Base-by-base conservation (phyloP, 2,888 invertebrate genomes). In the Lottia scabra region DNA sequence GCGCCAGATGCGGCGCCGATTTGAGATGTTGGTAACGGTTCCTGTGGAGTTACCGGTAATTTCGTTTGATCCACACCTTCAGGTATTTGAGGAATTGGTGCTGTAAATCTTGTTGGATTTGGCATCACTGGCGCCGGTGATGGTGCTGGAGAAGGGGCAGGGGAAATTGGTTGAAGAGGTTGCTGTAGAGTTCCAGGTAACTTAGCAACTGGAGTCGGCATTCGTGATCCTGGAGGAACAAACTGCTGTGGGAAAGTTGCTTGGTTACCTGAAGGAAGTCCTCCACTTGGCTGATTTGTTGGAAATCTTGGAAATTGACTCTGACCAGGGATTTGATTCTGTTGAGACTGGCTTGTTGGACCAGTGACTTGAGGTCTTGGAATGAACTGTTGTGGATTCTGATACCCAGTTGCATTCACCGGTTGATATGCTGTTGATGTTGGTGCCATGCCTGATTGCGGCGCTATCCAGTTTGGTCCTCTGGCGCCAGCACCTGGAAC, bases 121-220 rank as follows among this genome's bases (percentile, higher is more conserved):
- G 68, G 65, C 16, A 43, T 26, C 67, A 77, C 19, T 67, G 77
- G 16, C 46, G 65, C 13, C 13, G 23, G 19, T 70, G 71, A 5
- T 70, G 67, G 30, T n/a, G 65, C 19, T 13, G 46, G 82, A 65
- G 77, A 15, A 63, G 67, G 10, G 15, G 23, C 19, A 70, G 71
- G 2, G 66, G 67, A 19, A 26, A 62, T 13, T 6, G 46, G 82
- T 92, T 80, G 93, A 92, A 83, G 92, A 92, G 16, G 94, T 92
- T 15, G 93, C 38, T 69, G 73, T 30, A 27, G 70, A n/a, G 30
- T n/a, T n/a, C n/a, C 38, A 13, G 30, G 30, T 62, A 62, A 43
- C 23, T 56, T 27, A 19, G 19, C 10, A 16, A 12, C 23, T 30
- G 65, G 56, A n/a, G 45, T 44, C 15, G 38, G 71, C 45, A 56